Percentiles rank a stretch among this genome's conserved stretches.
These are phyloP conservation scores for Petrocephalus microphthalmus DNA, from an alignment of 2,113 vertebrate genomes.

Conservation along the genomic window DNA sequence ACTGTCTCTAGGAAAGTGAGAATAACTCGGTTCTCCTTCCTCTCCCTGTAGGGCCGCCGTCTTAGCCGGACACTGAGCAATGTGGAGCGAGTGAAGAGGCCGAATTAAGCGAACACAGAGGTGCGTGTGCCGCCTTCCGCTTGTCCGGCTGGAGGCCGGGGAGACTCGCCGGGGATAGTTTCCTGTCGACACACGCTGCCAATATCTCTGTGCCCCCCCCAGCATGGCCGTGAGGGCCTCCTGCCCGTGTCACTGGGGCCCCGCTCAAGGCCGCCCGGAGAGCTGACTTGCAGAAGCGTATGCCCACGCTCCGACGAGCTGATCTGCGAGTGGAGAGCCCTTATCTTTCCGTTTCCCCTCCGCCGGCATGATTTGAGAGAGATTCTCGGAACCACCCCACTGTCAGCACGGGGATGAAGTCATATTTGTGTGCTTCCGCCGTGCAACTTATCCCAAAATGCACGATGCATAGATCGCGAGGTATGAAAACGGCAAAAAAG, in stretches of 20 bases:
- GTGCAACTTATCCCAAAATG: no score
- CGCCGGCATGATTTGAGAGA: not conserved
- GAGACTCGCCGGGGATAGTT: not conserved
- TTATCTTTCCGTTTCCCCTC: not conserved
- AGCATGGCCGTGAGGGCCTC: not conserved
- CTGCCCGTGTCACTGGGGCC: not conserved
- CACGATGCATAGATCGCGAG: not conserved
- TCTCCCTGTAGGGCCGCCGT: conserved; percentile 48
- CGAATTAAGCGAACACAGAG: conserved; percentile 48
- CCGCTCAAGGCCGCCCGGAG: not conserved
- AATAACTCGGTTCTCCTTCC: conserved; percentile 51
- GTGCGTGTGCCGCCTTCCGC: conserved; percentile 35
- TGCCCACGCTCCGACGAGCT: not conserved
- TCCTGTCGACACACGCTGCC: not conserved
- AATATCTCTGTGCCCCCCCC: not conserved
- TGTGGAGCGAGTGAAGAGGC: conserved; percentile 57
- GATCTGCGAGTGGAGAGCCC: not conserved
- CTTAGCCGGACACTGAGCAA: conserved; percentile 45
- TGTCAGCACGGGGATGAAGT: not conserved
- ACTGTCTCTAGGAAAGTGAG: conserved; percentile 18
- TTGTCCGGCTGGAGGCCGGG: not conserved
- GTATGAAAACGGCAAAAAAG: not conserved
- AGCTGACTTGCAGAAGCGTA: not conserved
- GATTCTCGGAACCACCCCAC: not conserved
- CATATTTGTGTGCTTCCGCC: not conserved